Evolutionary conservation across 2,113 vertebrate genomes (phyloP).

Genomic region (Tragelaphus strepsiceros): DNA sequence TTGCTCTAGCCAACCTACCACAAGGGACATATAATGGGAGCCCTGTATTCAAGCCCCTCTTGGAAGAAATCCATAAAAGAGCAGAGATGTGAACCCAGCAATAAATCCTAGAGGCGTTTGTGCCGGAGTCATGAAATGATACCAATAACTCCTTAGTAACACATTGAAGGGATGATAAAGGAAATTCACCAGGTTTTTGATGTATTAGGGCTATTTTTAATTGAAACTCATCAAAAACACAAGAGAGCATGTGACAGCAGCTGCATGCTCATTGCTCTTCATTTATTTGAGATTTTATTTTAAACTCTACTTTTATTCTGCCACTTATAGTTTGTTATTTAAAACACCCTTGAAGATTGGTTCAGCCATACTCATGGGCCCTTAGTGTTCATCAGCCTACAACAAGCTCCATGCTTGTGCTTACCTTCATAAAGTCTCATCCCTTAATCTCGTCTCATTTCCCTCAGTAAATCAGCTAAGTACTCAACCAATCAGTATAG

Average conservation of each 20-base stretch:
- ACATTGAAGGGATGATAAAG: constrained; percentile 51
- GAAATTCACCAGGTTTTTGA: not conserved
- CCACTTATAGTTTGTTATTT: not conserved
- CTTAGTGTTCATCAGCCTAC: not conserved
- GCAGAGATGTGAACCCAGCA: constrained; percentile 70
- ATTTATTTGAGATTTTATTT: constrained; percentile 38
- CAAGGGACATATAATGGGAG: constrained; percentile 77
- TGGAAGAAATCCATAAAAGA: constrained; percentile 77
- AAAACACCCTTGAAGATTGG: not conserved
- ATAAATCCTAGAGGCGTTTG: constrained; percentile 76
- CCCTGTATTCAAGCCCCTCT: constrained; percentile 70
- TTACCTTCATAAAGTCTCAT: not conserved
- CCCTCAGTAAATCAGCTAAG: not conserved
- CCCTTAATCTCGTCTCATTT: not conserved
- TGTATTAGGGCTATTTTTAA: constrained; percentile 49
- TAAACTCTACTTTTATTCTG: not conserved
- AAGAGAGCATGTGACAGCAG: not conserved
- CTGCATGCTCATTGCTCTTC: constrained; percentile 6
- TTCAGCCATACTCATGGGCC: not conserved
- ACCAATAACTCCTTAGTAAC: constrained; percentile 62
- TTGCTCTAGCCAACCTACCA: constrained; percentile 69
- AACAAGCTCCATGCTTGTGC: not conserved
- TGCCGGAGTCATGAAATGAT: constrained; percentile 63
- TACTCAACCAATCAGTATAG: not conserved
- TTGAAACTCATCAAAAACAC: constrained; percentile 9